Conservation (phyloP, 2,797 vertebrate species). For the Gymnocypris eckloni region DNA sequence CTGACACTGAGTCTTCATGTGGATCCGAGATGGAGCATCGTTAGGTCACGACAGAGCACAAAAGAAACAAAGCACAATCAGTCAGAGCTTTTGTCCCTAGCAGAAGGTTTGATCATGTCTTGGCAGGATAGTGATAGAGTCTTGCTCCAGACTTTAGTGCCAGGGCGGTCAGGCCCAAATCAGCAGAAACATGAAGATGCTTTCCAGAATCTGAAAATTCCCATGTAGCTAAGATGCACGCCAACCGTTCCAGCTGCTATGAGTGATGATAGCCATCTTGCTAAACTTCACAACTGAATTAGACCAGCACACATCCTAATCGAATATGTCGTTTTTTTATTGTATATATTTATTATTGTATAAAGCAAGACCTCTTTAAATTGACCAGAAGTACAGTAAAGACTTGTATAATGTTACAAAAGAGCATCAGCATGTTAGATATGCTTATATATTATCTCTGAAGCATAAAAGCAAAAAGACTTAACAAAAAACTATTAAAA, state of each 20-base stretch:
- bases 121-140: constrained; percentile 11
- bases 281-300: background rate
- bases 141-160: background rate
- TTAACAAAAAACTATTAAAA: no score
- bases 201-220: background rate
- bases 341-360: background rate
- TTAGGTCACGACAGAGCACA: background rate
- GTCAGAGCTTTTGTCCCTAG: background rate
- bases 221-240: background rate
- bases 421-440: no score
- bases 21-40: background rate
- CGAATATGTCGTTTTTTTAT: background rate
- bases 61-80: background rate
- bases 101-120: background rate
- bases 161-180: background rate
- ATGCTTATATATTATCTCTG: no score
- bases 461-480: no score
- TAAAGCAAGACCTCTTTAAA: background rate
- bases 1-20: constrained; percentile 15
- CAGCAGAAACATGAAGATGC: background rate
- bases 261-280: background rate
- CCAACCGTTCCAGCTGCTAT: background rate
- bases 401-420: background rate
- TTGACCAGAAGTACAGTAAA: background rate
- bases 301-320: background rate